Base-by-base conservation (phyloP, 92 coral and sea anemone genomes). In the Montipora capitata region DNA sequence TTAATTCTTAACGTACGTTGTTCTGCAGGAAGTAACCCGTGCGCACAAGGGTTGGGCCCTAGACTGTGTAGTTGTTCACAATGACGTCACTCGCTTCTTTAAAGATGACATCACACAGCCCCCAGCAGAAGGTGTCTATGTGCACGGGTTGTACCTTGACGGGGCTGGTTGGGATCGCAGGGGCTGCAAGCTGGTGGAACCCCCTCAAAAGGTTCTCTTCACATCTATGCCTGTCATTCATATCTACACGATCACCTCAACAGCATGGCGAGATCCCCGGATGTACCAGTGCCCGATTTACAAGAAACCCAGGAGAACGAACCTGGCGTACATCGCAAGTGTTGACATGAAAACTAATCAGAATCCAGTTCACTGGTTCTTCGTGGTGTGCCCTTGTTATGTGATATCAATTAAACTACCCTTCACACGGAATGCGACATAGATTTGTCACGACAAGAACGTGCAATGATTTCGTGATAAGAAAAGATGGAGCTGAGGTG, bases 151-250 rank as follows among this genome's bases (percentile, higher is more conserved):
- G 72, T 97, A 77, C 79, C 92, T 97, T 40, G 98, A 97, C 69
- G 99, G 99, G 10, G 98, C 99, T 4, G 98, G 99, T 52, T 97
- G 99, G 99, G 99, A 97, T 89, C 95, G 98, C 41, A 75, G 97
- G 77, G 99, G 99, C 45, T 95, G 98, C 62, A 97, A 97, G 39
- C 94, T 97, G 41, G 94, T 94, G n/a, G 99, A 97, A 65, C 99
- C 99, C n/a, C 75, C 96, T 9, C 96, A 94, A 13, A 97, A 97
- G 88, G 99, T 96, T 13, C 93, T 95, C 41, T 97, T 97, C 85
- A 54, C 59, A 7, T 54, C 14, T 7, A 7, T 54, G 14, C 59
- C 59, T 3, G 59, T 54, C 3, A 10, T 97, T n/a, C 99, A 97
- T 35, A 95, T 97, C 48, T 97, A 97, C 87, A 98, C 99, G 40